Evolutionary conservation across 2,888 invertebrate species (phyloP), one percentile per base, ranked within the genome.

Genomic region (Leptarthrus brevirostris): DNA sequence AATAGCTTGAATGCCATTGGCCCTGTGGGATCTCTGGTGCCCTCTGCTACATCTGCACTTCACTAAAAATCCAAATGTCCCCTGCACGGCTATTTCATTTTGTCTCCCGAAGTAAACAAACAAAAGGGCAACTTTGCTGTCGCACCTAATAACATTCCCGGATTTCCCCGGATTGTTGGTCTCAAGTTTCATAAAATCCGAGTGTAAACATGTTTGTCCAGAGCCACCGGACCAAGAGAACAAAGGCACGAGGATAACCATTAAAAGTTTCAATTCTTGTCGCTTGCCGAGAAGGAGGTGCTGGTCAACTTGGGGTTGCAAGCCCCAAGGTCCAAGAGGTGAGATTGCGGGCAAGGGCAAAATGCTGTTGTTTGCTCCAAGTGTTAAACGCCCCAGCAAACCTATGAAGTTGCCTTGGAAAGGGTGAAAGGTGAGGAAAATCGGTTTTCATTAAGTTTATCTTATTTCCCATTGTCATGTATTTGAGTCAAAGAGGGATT

Each of bases 361-460:
- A 56, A 30, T 30, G n/a, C 56, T 26, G 26, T 56, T 56, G 30
- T 56, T 56, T 56, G 34, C 56, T 30, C 54, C n/a, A 8, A 24
- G 30, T 56, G 56, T 56, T 56, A 56, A 56, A 16, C 26, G 56
- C 14, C 26, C 56, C 44, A 12, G 6, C 44, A 16, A 44, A 16
- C 4, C 1, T 6, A 6, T 30, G 30, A 6, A 6, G 30, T 8
- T 0, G 8, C 12, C 44, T 14, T 14, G 14, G 22, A 12, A n/a
- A 40, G 40, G 40, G 36, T 20, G 36, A 2, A 61, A 61, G 36
- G 61, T 61, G 61, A 40, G 40, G 61, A 61, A 61, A 61, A 61
- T 61, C 61, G 61, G 61, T 61, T 61, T 61, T 61, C 61, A 61
- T 61, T 61, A 61, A 61, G 61, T 61, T 61, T 61, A 61, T 61